phyloP scores from a whole-genome alignment of 2,113 vertebrate species.

The Casuarius casuarius region DNA sequence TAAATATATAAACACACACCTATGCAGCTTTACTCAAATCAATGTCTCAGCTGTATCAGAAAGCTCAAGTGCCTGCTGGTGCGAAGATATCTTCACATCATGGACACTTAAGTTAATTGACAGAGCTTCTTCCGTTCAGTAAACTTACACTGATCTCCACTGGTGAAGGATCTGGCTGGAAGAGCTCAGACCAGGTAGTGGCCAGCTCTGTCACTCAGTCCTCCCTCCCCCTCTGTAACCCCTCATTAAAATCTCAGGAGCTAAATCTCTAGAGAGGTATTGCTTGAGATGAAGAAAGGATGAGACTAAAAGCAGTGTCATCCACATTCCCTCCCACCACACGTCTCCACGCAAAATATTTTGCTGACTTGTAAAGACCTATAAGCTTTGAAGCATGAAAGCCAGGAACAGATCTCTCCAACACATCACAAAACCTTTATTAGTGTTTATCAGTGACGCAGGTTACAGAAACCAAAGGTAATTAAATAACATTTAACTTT shows the following conservation, averaged over 20 bases:
- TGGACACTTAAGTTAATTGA: rapidly evolving
- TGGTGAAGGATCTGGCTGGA: neutral
- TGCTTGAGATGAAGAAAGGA: neutral
- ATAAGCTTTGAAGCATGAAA: neutral
- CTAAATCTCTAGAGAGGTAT: neutral
- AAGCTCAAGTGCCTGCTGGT: neutral
- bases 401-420: slow-evolving; percentile 57
- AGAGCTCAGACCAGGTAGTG: neutral
- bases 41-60: neutral
- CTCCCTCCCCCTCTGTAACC: neutral
- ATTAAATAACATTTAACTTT: slow-evolving; percentile 81
- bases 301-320: neutral
- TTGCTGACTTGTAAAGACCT: neutral
- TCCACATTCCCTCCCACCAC: neutral
- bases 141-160: rapidly evolving
- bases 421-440: slow-evolving; percentile 84
- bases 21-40: neutral
- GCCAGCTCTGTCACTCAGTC: neutral
- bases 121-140: neutral
- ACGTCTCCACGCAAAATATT: neutral
- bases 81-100: neutral
- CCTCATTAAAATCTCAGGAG: neutral
- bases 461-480: slow-evolving; percentile 81
- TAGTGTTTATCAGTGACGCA: slow-evolving; percentile 82
- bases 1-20: neutral